phyloP scores from a whole-genome alignment of 2,797 vertebrate genomes.

The Florisuga fusca region DNA sequence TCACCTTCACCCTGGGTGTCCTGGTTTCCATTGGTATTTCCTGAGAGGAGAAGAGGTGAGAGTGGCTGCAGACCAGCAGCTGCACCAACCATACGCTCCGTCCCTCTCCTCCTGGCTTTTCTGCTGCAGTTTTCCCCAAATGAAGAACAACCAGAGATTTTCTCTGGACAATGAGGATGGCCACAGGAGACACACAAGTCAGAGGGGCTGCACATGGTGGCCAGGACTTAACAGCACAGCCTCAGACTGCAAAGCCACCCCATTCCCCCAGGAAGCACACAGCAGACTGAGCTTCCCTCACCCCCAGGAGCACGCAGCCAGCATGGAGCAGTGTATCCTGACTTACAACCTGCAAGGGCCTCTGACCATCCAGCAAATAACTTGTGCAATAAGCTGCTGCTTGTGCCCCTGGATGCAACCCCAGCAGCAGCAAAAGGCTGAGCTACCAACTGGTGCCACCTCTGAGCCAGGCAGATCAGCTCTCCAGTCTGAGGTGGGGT shows the following conservation, averaged over 20 bases:
- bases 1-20: background rate
- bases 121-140: background rate
- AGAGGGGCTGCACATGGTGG: fast-evolving
- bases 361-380: background rate
- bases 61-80: too few relatives aligned
- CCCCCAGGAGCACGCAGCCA: background rate
- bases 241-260: fast-evolving
- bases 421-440: background rate
- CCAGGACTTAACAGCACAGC: background rate
- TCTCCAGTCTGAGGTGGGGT: background rate
- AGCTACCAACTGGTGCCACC: background rate
- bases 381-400: background rate
- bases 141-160: background rate
- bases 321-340: fast-evolving
- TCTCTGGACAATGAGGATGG: fast-evolving
- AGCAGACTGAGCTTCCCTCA: background rate
- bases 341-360: background rate
- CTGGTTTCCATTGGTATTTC: background rate
- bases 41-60: background rate
- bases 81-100: background rate
- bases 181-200: background rate
- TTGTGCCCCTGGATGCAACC: background rate
- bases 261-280: fast-evolving
- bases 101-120: background rate
- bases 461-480: background rate